These are phyloP conservation scores for Copidosoma floridanum DNA, from an alignment of 1,140 invertebrate genomes.

Conservation along the genomic window DNA sequence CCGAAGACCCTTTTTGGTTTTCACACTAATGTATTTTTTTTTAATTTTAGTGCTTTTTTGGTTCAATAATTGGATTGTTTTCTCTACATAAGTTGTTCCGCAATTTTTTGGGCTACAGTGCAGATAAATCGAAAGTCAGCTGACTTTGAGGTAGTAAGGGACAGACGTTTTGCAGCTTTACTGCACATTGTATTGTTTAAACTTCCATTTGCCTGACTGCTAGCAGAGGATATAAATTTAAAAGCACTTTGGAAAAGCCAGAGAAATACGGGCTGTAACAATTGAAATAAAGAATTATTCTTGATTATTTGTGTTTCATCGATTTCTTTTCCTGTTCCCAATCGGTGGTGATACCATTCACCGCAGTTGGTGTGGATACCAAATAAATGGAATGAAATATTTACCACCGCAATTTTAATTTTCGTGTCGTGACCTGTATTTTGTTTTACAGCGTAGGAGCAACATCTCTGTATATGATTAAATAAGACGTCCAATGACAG, in stretches of 20 bases:
- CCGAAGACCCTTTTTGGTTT: not conserved
- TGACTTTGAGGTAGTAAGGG: not conserved
- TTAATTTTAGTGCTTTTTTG: not conserved
- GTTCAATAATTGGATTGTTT: not conserved
- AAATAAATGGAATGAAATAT: no score
- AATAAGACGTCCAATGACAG: no score
- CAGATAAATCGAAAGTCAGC: not conserved
- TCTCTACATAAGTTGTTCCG: not conserved
- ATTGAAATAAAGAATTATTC: not conserved
- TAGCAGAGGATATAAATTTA: not conserved
- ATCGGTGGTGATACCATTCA: no score
- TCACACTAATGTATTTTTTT: not conserved
- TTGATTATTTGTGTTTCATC: not conserved
- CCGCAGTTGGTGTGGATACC: no score
- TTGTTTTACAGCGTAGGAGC: not conserved
- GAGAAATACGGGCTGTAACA: not conserved
- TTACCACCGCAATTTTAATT: not conserved
- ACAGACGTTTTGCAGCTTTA: not conserved
- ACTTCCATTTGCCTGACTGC: slow-evolving; percentile 36
- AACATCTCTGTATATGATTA: not conserved
- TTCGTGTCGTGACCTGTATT: not conserved
- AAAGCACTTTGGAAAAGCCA: not conserved
- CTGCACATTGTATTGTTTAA: slow-evolving; percentile 25
- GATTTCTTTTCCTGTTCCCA: not conserved
- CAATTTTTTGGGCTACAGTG: not conserved